Evolutionary conservation across 2,888 invertebrate species (phyloP).

Genomic region (Dione vanillae): DNA sequence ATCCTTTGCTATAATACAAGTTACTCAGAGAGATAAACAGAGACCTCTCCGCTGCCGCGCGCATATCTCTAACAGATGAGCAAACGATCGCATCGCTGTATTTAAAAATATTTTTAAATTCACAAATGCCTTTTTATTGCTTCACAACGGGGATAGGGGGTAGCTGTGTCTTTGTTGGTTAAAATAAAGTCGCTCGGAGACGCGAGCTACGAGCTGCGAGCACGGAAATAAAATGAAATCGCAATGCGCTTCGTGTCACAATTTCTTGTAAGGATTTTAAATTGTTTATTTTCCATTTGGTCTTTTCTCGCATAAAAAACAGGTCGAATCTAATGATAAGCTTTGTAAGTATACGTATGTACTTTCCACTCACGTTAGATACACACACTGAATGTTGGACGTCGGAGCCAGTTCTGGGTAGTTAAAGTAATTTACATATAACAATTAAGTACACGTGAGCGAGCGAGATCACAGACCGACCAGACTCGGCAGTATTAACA

Average conservation of each 20-base stretch:
- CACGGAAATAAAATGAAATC: slow-evolving; percentile 1
- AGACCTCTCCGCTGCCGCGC: too few relatives aligned
- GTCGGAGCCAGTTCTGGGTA: too few relatives aligned
- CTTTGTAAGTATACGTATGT: too few relatives aligned
- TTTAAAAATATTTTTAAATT: neutral
- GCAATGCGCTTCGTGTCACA: neutral
- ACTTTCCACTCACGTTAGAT: too few relatives aligned
- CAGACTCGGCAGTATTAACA: too few relatives aligned
- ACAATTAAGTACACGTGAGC: too few relatives aligned
- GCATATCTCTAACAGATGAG: neutral
- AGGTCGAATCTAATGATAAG: too few relatives aligned
- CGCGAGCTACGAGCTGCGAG: neutral
- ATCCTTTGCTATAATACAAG: too few relatives aligned
- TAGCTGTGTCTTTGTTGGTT: neutral
- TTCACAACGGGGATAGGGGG: neutral
- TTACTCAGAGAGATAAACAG: neutral
- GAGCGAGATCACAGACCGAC: too few relatives aligned
- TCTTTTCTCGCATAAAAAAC: neutral
- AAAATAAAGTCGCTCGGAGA: slow-evolving; percentile 1
- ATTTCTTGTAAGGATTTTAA: neutral
- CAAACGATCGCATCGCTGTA: neutral
- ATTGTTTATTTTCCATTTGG: neutral
- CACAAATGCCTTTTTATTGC: neutral
- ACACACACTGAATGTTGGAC: too few relatives aligned
- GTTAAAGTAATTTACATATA: too few relatives aligned